phyloP scores from a whole-genome alignment of 2,113 vertebrate species.

The Oceanites oceanicus region DNA sequence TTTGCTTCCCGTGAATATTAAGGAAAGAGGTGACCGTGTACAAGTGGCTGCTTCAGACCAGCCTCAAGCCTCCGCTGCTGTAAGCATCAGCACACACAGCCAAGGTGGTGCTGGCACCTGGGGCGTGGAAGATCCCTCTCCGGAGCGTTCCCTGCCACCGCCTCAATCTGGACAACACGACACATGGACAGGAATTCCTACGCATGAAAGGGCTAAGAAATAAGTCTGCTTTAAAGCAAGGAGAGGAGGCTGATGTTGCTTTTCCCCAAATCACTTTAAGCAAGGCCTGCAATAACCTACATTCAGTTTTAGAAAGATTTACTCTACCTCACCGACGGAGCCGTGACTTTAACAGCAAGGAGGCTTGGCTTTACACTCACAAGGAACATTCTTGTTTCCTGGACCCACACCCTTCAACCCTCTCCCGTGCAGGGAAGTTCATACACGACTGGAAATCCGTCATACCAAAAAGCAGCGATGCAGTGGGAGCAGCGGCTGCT shows the following conservation, averaged over 20 bases:
- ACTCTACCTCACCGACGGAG: not conserved
- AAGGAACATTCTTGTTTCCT: not conserved
- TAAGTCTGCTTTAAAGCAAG: not conserved
- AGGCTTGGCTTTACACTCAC: not conserved
- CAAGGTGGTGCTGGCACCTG: not conserved
- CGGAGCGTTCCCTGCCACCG: not conserved
- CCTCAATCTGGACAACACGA: not conserved
- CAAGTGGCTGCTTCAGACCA: not conserved
- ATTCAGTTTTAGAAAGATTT: not conserved
- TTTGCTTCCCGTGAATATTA: not conserved
- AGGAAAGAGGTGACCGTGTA: not conserved
- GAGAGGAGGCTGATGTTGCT: not conserved
- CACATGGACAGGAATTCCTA: not conserved
- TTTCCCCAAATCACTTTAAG: not conserved
- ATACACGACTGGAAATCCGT: accelerated
- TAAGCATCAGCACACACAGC: not conserved
- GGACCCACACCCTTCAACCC: not conserved
- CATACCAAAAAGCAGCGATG: not conserved
- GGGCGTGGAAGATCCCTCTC: not conserved
- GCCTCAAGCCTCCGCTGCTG: not conserved
- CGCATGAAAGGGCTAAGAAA: not conserved
- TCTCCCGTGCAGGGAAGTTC: not conserved
- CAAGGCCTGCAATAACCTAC: not conserved
- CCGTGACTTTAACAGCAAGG: not conserved
- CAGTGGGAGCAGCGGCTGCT: not conserved